Percentiles rank a stretch among this genome's conserved stretches.
Conservation (phyloP, 2,888 invertebrate species). For the Drosophila vallismaia region DNA sequence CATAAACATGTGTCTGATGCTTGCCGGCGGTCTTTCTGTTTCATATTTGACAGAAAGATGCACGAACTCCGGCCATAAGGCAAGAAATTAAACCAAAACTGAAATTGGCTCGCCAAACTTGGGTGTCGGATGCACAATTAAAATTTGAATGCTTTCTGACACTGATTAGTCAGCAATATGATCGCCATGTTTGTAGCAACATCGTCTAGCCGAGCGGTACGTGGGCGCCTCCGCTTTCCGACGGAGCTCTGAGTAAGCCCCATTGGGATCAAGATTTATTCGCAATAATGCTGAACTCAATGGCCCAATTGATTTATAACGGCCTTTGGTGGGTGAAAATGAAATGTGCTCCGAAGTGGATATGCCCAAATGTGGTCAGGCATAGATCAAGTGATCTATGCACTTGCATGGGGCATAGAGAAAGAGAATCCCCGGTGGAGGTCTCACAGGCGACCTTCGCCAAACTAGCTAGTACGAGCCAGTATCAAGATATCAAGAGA, state of each 20-base stretch:
- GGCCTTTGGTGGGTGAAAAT: constrained; percentile 62
- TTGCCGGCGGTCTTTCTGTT: constrained; percentile 26
- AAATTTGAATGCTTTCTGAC: constrained; percentile 43
- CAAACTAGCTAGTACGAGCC: constrained; percentile 30
- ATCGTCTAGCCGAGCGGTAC: constrained; percentile 45
- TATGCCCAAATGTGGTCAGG: constrained; percentile 45
- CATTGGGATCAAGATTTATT: constrained; percentile 42
- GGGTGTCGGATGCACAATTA: constrained; percentile 67
- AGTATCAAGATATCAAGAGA: constrained; percentile 31
- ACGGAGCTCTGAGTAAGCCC: constrained; percentile 39
- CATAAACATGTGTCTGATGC: constrained; percentile 71
- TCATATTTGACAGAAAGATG: constrained; percentile 10
- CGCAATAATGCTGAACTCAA: constrained; percentile 42
- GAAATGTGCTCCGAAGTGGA: constrained; percentile 27
- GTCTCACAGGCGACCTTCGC: constrained; percentile 33
- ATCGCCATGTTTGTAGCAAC: constrained; percentile 27
- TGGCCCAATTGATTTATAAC: constrained; percentile 73
- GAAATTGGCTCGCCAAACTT: constrained; percentile 56
- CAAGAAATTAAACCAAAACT: constrained; percentile 15
- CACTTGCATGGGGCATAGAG: constrained; percentile 3
- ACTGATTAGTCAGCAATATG: constrained; percentile 64
- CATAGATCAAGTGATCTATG: constrained; percentile 16
- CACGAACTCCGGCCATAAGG: constrained; percentile 17
- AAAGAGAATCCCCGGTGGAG: constrained; percentile 25
- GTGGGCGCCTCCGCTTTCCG: constrained; percentile 58